phyloP scores from a whole-genome alignment of 1,140 invertebrate genomes.

The Apis laboriosa region DNA sequence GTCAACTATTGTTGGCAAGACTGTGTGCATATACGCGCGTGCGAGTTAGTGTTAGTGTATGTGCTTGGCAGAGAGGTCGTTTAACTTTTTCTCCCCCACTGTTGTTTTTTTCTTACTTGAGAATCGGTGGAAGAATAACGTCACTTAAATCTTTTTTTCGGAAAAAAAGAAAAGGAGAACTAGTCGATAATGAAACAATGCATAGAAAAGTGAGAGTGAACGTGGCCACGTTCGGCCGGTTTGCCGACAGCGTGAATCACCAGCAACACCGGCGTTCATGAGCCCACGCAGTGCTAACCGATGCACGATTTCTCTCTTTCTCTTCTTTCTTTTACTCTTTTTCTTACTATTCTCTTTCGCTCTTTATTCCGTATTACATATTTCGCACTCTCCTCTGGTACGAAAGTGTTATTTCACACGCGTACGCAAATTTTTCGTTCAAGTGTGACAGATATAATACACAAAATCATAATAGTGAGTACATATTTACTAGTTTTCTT shows the following conservation, averaged over 20 bases:
- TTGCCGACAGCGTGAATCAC: slow-evolving; percentile 71
- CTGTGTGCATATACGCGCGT: slow-evolving; percentile 8
- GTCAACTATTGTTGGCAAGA: slow-evolving; percentile 6
- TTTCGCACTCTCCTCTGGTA: not conserved
- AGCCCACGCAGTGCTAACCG: slow-evolving; percentile 54
- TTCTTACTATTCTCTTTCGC: slow-evolving; percentile 11
- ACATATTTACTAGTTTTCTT: slow-evolving; percentile 9
- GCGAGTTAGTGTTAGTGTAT: slow-evolving; percentile 26
- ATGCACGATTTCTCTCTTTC: slow-evolving; percentile 52
- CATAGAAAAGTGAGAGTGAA: slow-evolving; percentile 66
- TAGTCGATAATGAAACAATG: slow-evolving; percentile 58
- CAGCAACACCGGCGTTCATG: slow-evolving; percentile 58
- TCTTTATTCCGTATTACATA: not conserved
- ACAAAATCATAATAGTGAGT: slow-evolving; percentile 27
- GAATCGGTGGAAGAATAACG: slow-evolving; percentile 21
- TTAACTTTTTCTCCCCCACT: slow-evolving; percentile 36
- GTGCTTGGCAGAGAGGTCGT: slow-evolving; percentile 43
- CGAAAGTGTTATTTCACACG: slow-evolving; percentile 5
- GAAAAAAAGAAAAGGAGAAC: not conserved
- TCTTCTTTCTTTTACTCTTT: slow-evolving; percentile 34
- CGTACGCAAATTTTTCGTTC: slow-evolving; percentile 19
- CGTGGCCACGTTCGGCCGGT: slow-evolving; percentile 59
- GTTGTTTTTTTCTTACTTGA: slow-evolving; percentile 6
- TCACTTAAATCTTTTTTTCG: slow-evolving; percentile 4
- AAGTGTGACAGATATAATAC: slow-evolving; percentile 25